phyloP scores from a whole-genome alignment of 2,888 invertebrate species.

The Kryphioiulus occultus region DNA sequence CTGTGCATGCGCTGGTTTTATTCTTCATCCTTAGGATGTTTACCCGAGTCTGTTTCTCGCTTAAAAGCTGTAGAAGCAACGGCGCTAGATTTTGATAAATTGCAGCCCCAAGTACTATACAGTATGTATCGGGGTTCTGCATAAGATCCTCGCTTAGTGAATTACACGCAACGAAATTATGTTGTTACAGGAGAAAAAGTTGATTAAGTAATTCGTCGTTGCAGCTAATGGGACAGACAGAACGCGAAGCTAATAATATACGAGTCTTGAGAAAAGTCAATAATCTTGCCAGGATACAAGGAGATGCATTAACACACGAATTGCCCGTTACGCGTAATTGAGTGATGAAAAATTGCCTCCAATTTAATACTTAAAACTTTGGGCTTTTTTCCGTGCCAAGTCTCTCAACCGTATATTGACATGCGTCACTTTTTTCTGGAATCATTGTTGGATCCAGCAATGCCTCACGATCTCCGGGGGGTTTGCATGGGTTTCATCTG shows the following conservation, averaged over 20 bases:
- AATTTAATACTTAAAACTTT: not conserved
- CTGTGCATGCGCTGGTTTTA: not conserved
- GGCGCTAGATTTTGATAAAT: not conserved
- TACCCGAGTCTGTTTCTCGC: not conserved
- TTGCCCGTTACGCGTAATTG: not conserved
- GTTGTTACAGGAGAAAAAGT: conserved; percentile 11
- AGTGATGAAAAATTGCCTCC: not conserved
- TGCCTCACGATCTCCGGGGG: no score
- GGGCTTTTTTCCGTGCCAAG: no score
- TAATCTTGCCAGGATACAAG: not conserved
- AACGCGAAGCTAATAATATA: not conserved
- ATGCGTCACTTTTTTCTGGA: no score
- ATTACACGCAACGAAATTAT: conserved; percentile 9
- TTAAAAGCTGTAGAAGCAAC: not conserved
- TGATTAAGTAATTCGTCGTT: conserved; percentile 23
- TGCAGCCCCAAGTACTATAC: not conserved
- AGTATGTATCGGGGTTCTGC: not conserved
- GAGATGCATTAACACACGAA: not conserved
- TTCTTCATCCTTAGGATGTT: conserved; percentile 6
- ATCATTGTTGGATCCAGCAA: no score
- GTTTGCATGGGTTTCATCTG: no score
- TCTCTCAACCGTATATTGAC: no score
- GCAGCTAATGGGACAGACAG: not conserved
- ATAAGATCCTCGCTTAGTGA: not conserved
- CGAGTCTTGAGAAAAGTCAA: not conserved